These are phyloP conservation scores for Rhinophrynus dorsalis DNA, from an alignment of 2,797 vertebrate genomes.

Conservation along the genomic window DNA sequence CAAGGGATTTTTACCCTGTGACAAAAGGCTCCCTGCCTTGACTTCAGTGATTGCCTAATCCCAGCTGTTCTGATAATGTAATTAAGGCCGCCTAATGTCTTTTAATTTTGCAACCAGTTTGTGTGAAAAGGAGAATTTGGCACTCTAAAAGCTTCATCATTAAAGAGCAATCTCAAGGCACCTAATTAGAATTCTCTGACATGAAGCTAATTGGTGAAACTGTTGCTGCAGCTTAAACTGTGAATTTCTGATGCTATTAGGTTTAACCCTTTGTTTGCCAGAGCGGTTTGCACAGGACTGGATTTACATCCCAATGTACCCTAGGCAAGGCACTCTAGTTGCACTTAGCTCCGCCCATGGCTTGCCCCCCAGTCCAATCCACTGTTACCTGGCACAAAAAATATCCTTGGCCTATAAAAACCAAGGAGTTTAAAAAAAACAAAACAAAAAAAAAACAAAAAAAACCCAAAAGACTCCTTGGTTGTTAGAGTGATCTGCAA, in stretches of 20 bases:
- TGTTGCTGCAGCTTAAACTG: constrained; percentile 95
- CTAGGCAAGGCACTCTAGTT: too few relatives aligned
- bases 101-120: constrained; percentile 94
- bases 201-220: constrained; percentile 99
- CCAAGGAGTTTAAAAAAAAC: too few relatives aligned
- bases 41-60: constrained; percentile 99
- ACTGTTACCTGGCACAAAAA: too few relatives aligned
- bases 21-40: constrained; percentile 97
- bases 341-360: too few relatives aligned
- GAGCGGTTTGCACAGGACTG: too few relatives aligned
- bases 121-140: constrained; percentile 84
- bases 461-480: too few relatives aligned
- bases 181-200: constrained; percentile 99
- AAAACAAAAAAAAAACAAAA: too few relatives aligned
- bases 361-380: too few relatives aligned
- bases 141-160: constrained; percentile 87
- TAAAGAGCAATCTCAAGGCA: constrained; percentile 89
- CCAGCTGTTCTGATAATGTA: constrained; percentile 99
- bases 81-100: constrained; percentile 98
- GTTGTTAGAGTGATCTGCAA: too few relatives aligned
- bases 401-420: too few relatives aligned
- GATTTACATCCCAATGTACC: too few relatives aligned
- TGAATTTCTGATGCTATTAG: constrained; percentile 51
- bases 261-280: too few relatives aligned
- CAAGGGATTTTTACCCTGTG: constrained; percentile 86